Evolutionary conservation across 2,888 invertebrate genomes (phyloP).

Genomic region (Napeogenes inachia): DNA sequence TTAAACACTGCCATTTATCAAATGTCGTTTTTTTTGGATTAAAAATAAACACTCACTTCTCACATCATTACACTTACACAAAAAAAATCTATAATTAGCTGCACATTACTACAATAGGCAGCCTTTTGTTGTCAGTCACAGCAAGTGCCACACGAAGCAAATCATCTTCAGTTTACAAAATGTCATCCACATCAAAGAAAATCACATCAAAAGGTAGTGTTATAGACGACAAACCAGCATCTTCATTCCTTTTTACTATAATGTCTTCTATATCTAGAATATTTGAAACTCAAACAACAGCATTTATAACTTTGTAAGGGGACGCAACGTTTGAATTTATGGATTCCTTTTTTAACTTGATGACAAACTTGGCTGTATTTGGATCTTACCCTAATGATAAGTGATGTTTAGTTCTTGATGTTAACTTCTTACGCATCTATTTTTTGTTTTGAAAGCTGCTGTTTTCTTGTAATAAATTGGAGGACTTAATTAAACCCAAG

Average conservation of each 20-base stretch:
- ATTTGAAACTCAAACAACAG: conserved; percentile 32
- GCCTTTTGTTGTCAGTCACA: conserved; percentile 44
- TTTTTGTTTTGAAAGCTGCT: conserved; percentile 12
- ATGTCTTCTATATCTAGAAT: conserved; percentile 35
- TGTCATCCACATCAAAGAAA: conserved; percentile 70
- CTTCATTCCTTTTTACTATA: conserved; percentile 35
- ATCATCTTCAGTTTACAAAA: conserved; percentile 69
- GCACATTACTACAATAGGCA: conserved; percentile 45
- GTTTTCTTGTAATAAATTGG: conserved; percentile 10
- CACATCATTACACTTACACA: conserved; percentile 54
- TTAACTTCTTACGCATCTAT: conserved; percentile 18
- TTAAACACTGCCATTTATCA: conserved; percentile 40
- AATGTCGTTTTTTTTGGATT: conserved; percentile 28
- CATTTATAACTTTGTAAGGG: conserved; percentile 28
- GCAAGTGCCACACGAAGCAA: conserved; percentile 56
- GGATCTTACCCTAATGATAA: conserved; percentile 25
- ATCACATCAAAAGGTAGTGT: conserved; percentile 62
- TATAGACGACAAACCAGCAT: conserved; percentile 47
- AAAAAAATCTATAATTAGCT: conserved; percentile 61
- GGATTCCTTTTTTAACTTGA: conserved; percentile 56
- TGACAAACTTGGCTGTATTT: conserved; percentile 52
- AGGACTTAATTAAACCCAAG: not conserved
- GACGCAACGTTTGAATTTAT: conserved; percentile 33
- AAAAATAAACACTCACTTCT: conserved; percentile 37
- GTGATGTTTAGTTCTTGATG: conserved; percentile 24